Evolutionary conservation across 53 echinoderm and acorn worm genomes (phyloP).

Genomic region (Glandiceps talaboti): DNA sequence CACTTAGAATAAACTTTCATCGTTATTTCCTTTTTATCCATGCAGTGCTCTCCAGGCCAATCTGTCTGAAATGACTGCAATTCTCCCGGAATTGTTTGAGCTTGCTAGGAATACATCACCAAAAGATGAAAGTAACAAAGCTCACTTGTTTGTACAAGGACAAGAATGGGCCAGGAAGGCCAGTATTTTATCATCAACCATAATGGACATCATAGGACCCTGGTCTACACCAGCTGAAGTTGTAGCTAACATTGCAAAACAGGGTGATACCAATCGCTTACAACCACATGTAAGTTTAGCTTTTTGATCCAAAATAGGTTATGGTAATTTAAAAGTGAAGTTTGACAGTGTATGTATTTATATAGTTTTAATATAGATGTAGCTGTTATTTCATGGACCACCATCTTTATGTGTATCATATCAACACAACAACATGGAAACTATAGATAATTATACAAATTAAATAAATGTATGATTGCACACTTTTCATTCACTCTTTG

Average conservation of each 20-base stretch:
- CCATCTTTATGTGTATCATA: too few species aligned
- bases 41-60: neutral
- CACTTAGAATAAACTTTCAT: too few species aligned
- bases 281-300: constrained; percentile 30
- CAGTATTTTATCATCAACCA: constrained; percentile 14
- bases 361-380: too few species aligned
- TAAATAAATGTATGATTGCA: too few species aligned
- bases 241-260: constrained; percentile 22
- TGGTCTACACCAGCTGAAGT: constrained; percentile 33
- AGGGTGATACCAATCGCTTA: constrained; percentile 15
- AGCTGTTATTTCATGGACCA: too few species aligned
- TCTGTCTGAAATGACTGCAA: neutral
- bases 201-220: constrained; percentile 21
- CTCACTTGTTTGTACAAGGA: constrained; percentile 9
- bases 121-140: neutral
- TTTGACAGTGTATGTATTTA: too few species aligned
- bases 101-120: constrained; percentile 11
- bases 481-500: too few species aligned
- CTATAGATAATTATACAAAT: too few species aligned
- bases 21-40: too few species aligned
- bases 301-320: too few species aligned
- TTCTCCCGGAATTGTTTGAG: constrained; percentile 17
- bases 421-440: too few species aligned
- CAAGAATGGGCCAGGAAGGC: constrained; percentile 62
- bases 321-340: too few species aligned